Evolutionary conservation across 2,113 vertebrate genomes (phyloP), one percentile per base, ranked within the genome.

Genomic region (Pogona vitticeps): DNA sequence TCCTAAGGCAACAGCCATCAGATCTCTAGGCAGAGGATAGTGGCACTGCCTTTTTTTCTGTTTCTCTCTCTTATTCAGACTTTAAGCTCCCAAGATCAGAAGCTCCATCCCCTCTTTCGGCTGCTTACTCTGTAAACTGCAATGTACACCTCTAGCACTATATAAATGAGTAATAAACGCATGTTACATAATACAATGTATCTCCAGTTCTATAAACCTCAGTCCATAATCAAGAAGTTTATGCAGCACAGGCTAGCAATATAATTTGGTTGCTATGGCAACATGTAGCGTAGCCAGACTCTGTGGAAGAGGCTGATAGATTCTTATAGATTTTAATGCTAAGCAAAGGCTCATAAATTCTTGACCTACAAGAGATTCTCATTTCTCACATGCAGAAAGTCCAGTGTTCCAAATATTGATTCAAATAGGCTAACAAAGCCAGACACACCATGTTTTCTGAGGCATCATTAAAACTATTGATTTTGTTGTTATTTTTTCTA

Each of bases 221-320:
- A 91, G 76, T 90, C 90, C 90, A 89, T 89, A 86, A 82, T 83
- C 86, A 79, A 84, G 90, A 91, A 21, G 79, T 76, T 85, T 58
- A 77, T 72, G 76, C 72, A 77, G 58, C 61, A 77, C 76, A 71
- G 71, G 88, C 92, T 88, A 90, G 81, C 88, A 90, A 86, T 76
- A 91, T 76, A 83, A 91, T 88, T 78, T 87, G 70, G 91, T 95
- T 92, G 90, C 92, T 90, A 93, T 86, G 83, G 68, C 91, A 92
- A 93, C 90, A 3, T 83, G 31, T 36, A 82, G 71, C 81, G 28
- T 85, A 84, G 80, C 88, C 76, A 82, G 82, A 83, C 86, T 82
- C 59, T 68, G 65, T 63, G 91, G 80, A 7, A 90, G 83, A 90
- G 42, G 46, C 63, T 56, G 40, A 90, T 91, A 85, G 40, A 63